Conservation (phyloP, 2,797 vertebrate genomes). For the Toxotes lorentzi region DNA sequence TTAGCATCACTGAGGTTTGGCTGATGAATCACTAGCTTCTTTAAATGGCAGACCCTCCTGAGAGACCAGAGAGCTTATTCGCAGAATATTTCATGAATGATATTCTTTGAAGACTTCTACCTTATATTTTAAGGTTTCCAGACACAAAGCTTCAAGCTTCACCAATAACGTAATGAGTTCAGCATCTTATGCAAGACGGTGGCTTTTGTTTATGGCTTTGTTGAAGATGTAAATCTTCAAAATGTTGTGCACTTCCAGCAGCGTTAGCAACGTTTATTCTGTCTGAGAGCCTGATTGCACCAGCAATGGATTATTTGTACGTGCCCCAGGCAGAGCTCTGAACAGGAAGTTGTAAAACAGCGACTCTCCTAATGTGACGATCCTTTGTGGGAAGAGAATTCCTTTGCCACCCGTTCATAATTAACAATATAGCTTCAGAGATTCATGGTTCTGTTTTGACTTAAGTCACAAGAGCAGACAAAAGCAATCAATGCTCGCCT, state of each 20-base stretch:
- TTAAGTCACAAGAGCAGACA: not conserved
- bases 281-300: conserved; percentile 25
- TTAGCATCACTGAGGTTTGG: conserved; percentile 23
- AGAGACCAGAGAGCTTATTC: conserved; percentile 32
- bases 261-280: conserved; percentile 26
- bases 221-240: conserved; percentile 36
- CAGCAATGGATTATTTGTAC: conserved; percentile 45
- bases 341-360: conserved; percentile 70
- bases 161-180: not conserved
- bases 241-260: not conserved
- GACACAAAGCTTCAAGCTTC: not conserved
- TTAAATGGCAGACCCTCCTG: conserved; percentile 22
- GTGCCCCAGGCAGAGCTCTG: conserved; percentile 35
- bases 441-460: conserved; percentile 21
- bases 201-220: conserved; percentile 3
- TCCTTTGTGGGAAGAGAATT: conserved; percentile 45
- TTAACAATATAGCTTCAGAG: conserved; percentile 7
- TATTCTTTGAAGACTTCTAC: conserved; percentile 8
- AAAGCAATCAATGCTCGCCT: not conserved
- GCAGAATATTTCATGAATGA: conserved; percentile 25
- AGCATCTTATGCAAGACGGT: conserved; percentile 1
- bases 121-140: not conserved
- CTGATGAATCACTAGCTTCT: conserved; percentile 20
- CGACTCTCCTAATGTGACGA: conserved; percentile 46
- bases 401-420: conserved; percentile 26